Percentiles rank a stretch among this genome's conserved stretches.
Conservation (phyloP, 2,888 invertebrate genomes). For the Serripes groenlandicus region DNA sequence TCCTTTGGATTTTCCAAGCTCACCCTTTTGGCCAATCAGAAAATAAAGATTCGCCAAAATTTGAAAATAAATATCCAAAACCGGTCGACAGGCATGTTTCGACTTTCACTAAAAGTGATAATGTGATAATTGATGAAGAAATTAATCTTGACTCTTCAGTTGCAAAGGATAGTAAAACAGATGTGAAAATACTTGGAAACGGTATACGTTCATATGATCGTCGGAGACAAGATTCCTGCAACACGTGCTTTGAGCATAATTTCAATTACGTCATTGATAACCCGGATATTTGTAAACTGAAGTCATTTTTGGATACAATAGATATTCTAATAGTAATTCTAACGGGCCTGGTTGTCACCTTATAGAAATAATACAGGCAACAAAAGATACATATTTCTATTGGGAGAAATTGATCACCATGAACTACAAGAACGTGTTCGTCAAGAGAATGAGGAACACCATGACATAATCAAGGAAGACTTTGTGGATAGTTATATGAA, state of each 20-base stretch:
- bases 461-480: slow-evolving; percentile 68
- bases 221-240: slow-evolving; percentile 46
- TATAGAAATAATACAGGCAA: slow-evolving; percentile 59
- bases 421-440: background rate
- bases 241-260: slow-evolving; percentile 61
- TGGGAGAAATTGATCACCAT: slow-evolving; percentile 40
- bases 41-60: background rate
- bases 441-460: slow-evolving; percentile 49
- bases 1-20: background rate
- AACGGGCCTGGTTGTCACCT: slow-evolving; percentile 59
- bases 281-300: slow-evolving; percentile 49
- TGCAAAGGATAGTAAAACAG: background rate
- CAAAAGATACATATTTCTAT: slow-evolving; percentile 59
- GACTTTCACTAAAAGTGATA: background rate
- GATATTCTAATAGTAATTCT: slow-evolving; percentile 57
- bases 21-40: background rate
- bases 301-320: slow-evolving; percentile 20
- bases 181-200: background rate
- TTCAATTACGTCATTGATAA: slow-evolving; percentile 66
- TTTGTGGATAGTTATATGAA: slow-evolving; percentile 67
- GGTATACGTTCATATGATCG: background rate
- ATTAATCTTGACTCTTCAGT: background rate
- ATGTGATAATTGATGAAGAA: background rate
- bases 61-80: background rate
- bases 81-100: background rate